Percentiles rank a stretch among this genome's conserved stretches.
Evolutionary conservation across 2,888 invertebrate genomes (phyloP).

Genomic region (Rhaphigaster nebulosa): DNA sequence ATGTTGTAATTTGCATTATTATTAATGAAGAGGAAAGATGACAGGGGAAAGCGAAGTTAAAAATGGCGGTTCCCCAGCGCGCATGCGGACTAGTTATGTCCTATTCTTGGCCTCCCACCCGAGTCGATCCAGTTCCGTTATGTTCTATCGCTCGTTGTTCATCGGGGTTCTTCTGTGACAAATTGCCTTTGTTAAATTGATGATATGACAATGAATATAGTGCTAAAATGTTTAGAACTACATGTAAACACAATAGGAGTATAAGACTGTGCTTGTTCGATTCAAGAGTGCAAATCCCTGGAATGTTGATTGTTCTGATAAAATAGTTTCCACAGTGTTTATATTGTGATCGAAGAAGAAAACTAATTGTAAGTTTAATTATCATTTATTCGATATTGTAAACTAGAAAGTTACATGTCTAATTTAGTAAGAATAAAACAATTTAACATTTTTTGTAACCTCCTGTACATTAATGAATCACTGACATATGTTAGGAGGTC

Average conservation of each 20-base stretch:
- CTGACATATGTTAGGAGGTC: conserved; percentile 44
- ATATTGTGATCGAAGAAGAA: conserved; percentile 25
- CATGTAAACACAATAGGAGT: neutral
- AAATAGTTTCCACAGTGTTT: conserved; percentile 29
- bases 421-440: neutral
- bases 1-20: neutral
- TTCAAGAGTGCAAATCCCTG: conserved; percentile 4
- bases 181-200: neutral
- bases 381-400: neutral
- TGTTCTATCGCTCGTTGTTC: conserved; percentile 18
- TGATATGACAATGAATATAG: conserved; percentile 32
- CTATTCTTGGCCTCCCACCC: conserved; percentile 55
- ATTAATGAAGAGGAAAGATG: neutral
- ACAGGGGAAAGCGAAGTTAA: conserved; percentile 11
- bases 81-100: conserved; percentile 32
- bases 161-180: conserved; percentile 34
- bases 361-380: neutral
- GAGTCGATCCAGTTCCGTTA: conserved; percentile 58
- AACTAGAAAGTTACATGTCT: neutral
- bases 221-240: conserved; percentile 26
- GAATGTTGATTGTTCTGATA: conserved; percentile 41
- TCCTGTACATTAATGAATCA: neutral
- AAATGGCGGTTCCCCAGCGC: neutral
- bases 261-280: neutral
- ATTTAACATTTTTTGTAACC: neutral